Percentiles rank a stretch among this genome's conserved stretches.
phyloP scores from a whole-genome alignment of 2,113 vertebrate genomes.

The Eulemur macaco region DNA sequence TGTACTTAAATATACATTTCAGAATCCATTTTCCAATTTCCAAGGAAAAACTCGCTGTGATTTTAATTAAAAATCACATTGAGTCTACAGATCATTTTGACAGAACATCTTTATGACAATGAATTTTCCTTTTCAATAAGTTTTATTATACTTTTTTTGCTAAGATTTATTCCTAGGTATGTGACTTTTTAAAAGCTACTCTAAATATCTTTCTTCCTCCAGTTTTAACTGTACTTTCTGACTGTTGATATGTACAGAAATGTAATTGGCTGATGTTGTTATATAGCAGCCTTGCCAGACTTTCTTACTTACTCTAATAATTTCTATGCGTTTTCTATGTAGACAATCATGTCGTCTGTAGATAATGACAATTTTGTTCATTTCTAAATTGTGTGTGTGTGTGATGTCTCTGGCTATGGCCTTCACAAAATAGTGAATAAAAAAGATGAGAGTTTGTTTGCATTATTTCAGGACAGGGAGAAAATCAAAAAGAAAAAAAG shows the following conservation, averaged over 20 bases:
- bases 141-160: neutral
- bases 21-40: neutral
- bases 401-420: neutral
- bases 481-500: too few species aligned
- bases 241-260: neutral
- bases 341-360: neutral
- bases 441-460: neutral
- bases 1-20: neutral
- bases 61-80: constrained; percentile 33
- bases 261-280: neutral
- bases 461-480: too few species aligned
- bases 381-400: neutral
- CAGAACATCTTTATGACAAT: neutral
- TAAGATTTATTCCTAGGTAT: neutral
- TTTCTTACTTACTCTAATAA: neutral
- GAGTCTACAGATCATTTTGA: neutral
- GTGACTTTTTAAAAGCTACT: neutral
- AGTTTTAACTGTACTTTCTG: neutral
- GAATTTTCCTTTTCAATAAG: neutral
- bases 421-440: neutral
- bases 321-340: neutral
- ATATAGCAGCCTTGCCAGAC: neutral
- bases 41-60: neutral
- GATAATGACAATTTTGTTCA: neutral
- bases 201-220: neutral